phyloP scores from a whole-genome alignment of 2,888 invertebrate species.

The Nebria salina region DNA sequence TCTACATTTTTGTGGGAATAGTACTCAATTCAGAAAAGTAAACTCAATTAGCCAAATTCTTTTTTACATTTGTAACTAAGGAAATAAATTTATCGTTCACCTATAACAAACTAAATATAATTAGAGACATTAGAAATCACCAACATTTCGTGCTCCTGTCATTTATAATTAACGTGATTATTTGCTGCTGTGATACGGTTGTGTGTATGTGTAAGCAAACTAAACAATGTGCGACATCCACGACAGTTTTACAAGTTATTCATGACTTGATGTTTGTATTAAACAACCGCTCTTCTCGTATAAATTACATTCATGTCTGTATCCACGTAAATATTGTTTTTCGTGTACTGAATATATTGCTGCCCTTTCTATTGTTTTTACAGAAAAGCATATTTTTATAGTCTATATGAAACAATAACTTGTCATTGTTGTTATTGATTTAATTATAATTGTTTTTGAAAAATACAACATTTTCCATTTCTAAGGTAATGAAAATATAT shows the following conservation, averaged over 20 bases:
- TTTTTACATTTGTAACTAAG: too few species aligned
- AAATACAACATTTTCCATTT: neutral
- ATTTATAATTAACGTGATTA: slow-evolving; percentile 27
- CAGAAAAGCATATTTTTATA: neutral
- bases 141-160: neutral
- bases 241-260: slow-evolving; percentile 1
- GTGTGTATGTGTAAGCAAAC: neutral
- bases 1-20: too few species aligned
- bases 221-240: neutral
- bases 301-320: neutral
- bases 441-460: neutral
- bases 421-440: neutral
- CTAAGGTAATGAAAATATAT: neutral
- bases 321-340: slow-evolving; percentile 10
- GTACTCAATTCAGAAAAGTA: too few species aligned
- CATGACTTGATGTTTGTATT: slow-evolving; percentile 11
- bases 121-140: neutral
- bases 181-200: neutral
- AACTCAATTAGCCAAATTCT: too few species aligned
- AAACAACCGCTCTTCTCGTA: neutral
- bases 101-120: neutral
- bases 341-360: neutral
- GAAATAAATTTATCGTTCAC: too few species aligned
- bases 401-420: neutral
- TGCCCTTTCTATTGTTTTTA: neutral